These are phyloP conservation scores for Rapana venosa DNA, from an alignment of 2,888 invertebrate genomes.

Conservation along the genomic window DNA sequence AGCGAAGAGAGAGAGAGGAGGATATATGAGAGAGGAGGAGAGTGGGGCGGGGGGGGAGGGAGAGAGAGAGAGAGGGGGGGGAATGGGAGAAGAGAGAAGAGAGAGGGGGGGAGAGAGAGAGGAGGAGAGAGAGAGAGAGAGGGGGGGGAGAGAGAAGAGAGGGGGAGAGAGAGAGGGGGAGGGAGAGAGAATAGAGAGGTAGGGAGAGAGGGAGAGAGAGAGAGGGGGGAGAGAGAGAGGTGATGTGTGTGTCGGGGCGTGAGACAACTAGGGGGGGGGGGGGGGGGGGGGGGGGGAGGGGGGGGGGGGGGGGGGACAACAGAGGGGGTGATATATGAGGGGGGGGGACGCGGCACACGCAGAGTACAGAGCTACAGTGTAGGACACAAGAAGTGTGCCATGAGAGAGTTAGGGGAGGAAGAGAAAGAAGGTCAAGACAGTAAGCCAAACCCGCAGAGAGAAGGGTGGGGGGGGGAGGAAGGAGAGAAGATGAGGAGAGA, in stretches of 20 bases:
- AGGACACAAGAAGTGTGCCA: neutral
- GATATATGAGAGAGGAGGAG: neutral
- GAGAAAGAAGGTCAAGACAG: neutral
- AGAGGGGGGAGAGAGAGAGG: neutral
- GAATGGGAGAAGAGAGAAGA: neutral
- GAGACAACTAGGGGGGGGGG: neutral
- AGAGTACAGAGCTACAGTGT: neutral
- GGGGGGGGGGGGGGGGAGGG: neutral
- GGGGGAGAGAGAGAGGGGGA: neutral
- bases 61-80: neutral
- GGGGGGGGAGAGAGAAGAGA: neutral
- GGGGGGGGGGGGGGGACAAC: neutral
- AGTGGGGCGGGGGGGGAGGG: neutral
- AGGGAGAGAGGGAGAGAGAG: neutral
- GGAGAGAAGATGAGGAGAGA: neutral
- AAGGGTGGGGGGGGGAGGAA: neutral
- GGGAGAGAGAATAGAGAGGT: neutral
- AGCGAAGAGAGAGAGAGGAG: no score
- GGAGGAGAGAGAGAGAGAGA: neutral
- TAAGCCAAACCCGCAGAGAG: neutral
- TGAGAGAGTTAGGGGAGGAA: neutral
- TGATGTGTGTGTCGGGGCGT: neutral
- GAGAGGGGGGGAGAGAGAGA: neutral
- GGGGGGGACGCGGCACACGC: neutral
- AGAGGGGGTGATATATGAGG: neutral